Conservation (phyloP, 2,888 invertebrate genomes). For the Stenoptilia bipunctidactyla region DNA sequence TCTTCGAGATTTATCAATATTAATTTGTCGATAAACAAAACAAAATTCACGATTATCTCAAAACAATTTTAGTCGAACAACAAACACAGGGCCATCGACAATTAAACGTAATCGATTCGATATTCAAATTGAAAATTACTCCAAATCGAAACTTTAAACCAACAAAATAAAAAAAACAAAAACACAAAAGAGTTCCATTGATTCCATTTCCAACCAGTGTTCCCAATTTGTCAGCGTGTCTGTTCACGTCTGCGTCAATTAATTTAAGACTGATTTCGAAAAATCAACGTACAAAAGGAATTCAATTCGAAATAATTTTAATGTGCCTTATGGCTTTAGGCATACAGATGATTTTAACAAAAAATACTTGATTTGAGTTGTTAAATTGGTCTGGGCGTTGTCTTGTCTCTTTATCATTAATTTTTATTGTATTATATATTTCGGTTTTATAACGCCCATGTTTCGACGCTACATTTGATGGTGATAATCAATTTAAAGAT, state of each 20-base stretch:
- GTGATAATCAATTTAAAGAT: conserved; percentile 45
- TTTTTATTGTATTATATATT: conserved; percentile 35
- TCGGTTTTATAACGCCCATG: conserved; percentile 48
- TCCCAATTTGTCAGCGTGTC: conserved; percentile 59
- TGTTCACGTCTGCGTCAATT: conserved; percentile 41
- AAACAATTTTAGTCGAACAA: no score
- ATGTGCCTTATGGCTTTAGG: conserved; percentile 10
- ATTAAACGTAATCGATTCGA: conserved; percentile 6
- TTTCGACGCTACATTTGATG: conserved; percentile 58
- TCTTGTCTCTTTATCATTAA: conserved; percentile 51
- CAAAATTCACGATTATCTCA: no score
- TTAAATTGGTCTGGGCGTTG: conserved; percentile 26
- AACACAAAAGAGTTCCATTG: conserved; percentile 11
- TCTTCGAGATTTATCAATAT: no score
- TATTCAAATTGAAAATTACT: conserved; percentile 14
- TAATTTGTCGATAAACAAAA: no score
- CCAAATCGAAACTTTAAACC: conserved; percentile 19
- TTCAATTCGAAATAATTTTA: conserved; percentile 1
- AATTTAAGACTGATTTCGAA: conserved; percentile 54
- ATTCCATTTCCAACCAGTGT: conserved; percentile 43
- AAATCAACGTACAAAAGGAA: conserved; percentile 19
- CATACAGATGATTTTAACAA: neutral
- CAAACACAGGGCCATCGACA: no score
- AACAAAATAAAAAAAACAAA: conserved; percentile 4
- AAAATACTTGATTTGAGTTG: neutral